phyloP scores from a whole-genome alignment of 1,140 invertebrate genomes.

The Macrotrachela quadricornifera region DNA sequence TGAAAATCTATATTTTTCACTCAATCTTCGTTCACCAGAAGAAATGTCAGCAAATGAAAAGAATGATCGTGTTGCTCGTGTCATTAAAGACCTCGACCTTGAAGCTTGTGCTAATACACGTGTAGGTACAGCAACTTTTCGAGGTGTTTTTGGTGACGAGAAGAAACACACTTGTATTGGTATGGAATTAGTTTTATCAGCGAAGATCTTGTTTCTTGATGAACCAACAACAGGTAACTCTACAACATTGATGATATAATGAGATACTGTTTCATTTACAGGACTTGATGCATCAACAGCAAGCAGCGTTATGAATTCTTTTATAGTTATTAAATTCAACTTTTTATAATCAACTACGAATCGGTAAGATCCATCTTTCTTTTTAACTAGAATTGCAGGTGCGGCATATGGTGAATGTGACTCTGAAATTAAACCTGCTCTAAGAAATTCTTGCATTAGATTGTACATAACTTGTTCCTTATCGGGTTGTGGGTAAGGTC shows the following conservation, averaged over 20 bases:
- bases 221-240: slow-evolving; percentile 28
- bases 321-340: too few relatives aligned
- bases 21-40: slow-evolving; percentile 13
- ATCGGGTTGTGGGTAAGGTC: too few relatives aligned
- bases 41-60: slow-evolving; percentile 12
- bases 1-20: slow-evolving; percentile 19
- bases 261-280: too few relatives aligned
- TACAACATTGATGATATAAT: too few relatives aligned
- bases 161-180: slow-evolving; percentile 27
- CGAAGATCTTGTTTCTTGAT: slow-evolving; percentile 27
- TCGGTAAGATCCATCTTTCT: too few relatives aligned
- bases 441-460: too few relatives aligned
- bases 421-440: too few relatives aligned
- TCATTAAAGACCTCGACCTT: slow-evolving; percentile 21
- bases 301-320: slow-evolving; percentile 23
- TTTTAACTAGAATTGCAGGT: too few relatives aligned
- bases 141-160: slow-evolving; percentile 28
- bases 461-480: too few relatives aligned
- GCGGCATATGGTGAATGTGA: too few relatives aligned
- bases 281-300: slow-evolving; percentile 29
- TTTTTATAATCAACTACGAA: too few relatives aligned
- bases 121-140: slow-evolving; percentile 25
- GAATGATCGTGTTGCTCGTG: slow-evolving; percentile 16
- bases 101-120: slow-evolving; percentile 20
- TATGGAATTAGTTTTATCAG: slow-evolving; percentile 29